Percentiles rank a stretch among this genome's conserved stretches.
Evolutionary conservation across 2,113 vertebrate species (phyloP).

Genomic region (Ancistrus triradiatus): DNA sequence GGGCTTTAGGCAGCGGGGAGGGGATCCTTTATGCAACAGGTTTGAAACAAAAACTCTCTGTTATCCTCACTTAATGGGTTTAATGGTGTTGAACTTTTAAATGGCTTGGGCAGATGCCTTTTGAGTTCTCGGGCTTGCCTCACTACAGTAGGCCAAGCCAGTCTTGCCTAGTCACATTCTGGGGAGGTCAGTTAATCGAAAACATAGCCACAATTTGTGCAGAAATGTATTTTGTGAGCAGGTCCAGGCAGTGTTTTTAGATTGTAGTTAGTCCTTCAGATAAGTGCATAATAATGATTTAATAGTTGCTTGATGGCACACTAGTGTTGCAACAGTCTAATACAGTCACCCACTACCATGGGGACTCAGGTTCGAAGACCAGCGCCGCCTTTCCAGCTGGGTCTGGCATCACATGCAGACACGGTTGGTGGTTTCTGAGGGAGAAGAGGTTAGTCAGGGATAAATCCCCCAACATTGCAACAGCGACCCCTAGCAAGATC

Average conservation of each 20-base stretch:
- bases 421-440: too few relatives aligned
- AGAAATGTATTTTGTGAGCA: slow-evolving; percentile 11
- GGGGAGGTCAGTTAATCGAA: slow-evolving; percentile 23
- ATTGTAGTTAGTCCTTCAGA: too few relatives aligned
- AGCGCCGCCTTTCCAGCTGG: too few relatives aligned
- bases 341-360: too few relatives aligned
- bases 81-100: slow-evolving; percentile 62
- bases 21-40: slow-evolving; percentile 76
- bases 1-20: slow-evolving; percentile 61
- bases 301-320: too few relatives aligned
- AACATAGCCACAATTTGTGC: slow-evolving; percentile 6
- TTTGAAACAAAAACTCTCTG: slow-evolving; percentile 66
- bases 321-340: too few relatives aligned
- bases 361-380: too few relatives aligned
- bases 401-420: too few relatives aligned
- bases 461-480: too few relatives aligned
- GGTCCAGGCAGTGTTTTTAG: background rate
- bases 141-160: slow-evolving; percentile 32
- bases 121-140: slow-evolving; percentile 31
- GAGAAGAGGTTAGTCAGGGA: too few relatives aligned
- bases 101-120: slow-evolving; percentile 53
- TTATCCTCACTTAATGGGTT: slow-evolving; percentile 62
- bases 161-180: slow-evolving; percentile 22
- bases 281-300: too few relatives aligned
- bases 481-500: too few relatives aligned